Evolutionary conservation across 2,888 invertebrate species (phyloP), one percentile per base, ranked within the genome.

Genomic region (Mylabris sibirica): DNA sequence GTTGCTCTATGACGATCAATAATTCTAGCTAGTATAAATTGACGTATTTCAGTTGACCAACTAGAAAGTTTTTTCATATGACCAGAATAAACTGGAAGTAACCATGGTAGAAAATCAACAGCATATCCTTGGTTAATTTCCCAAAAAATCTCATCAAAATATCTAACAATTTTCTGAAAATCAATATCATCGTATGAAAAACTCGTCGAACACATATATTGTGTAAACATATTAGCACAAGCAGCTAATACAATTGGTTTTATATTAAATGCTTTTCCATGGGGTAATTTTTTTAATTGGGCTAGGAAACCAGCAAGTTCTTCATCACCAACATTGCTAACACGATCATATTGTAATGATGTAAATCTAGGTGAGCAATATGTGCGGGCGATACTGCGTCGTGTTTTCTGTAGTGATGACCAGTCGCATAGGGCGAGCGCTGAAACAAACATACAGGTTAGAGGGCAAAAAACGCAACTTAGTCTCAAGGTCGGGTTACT

Each of bases 71-170:
- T 90, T 2, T 89, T 87, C 85, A 93, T 89, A 77, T 94, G 92
- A 2, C 87, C 86, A 3, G 85, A 85, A 82, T 93, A 94, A 69
- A 94, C 89, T 0, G 93, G 93, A 0, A 89, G 86, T 0, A 96
- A 83, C 92, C 93, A 94, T 0, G 96, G 96, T 24, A 96, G 80
- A 78, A 96, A 96, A 78, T 96, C 96, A 0, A 95, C 89, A 0
- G 94, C 93, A 81, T 94, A 95, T 0, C 95, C 95, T 78, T 94
- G 94, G 82, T 96, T 96, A 72, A 96, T 95, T 80, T 96, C 95
- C 92, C 93, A 95, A 85, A 96, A 96, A 63, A 96, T 94, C 76
- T 93, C 92, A 77, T 96, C 96, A 81, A 95, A 96, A 67, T 80
- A 80, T 26, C 90, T 86, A 0, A 94, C 92, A 6, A 92, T 87